Conservation (phyloP, 1,140 invertebrate species). For the Ctenoplectra terminalis region DNA sequence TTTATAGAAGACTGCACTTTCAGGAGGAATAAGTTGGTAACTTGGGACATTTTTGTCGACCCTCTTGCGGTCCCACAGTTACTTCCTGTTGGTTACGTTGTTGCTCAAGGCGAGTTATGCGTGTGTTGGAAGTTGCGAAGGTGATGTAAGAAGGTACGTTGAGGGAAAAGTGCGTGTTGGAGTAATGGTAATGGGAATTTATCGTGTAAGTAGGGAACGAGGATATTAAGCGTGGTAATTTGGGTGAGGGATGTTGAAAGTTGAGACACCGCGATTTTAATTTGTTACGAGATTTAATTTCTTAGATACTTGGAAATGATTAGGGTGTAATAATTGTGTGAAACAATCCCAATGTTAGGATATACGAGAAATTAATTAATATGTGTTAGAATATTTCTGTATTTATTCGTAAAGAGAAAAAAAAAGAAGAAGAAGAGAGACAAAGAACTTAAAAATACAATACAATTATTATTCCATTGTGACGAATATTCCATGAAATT, state of each 20-base stretch:
- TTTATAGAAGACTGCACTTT: not conserved
- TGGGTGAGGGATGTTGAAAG: not conserved
- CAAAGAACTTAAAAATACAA: no score
- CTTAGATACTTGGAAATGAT: not conserved
- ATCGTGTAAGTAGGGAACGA: not conserved
- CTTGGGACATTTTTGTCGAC: not conserved
- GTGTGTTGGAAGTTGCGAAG: not conserved
- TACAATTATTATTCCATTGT: no score
- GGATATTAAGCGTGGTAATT: not conserved
- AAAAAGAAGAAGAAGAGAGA: no score
- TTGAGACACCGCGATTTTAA: not conserved
- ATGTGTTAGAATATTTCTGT: no score
- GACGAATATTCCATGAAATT: not conserved
- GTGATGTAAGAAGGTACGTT: not conserved
- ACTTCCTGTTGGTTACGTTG: not conserved
- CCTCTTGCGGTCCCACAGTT: not conserved
- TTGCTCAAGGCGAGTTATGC: not conserved
- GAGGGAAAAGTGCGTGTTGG: not conserved
- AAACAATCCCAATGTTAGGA: no score
- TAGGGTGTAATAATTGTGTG: no score
- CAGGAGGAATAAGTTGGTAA: not conserved
- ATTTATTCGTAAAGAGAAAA: no score
- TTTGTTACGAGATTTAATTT: not conserved
- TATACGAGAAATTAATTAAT: no score
- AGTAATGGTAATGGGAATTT: slow-evolving; percentile 2